Conservation (phyloP, 2,888 invertebrate species). For the Enchytraeus crypticus region DNA sequence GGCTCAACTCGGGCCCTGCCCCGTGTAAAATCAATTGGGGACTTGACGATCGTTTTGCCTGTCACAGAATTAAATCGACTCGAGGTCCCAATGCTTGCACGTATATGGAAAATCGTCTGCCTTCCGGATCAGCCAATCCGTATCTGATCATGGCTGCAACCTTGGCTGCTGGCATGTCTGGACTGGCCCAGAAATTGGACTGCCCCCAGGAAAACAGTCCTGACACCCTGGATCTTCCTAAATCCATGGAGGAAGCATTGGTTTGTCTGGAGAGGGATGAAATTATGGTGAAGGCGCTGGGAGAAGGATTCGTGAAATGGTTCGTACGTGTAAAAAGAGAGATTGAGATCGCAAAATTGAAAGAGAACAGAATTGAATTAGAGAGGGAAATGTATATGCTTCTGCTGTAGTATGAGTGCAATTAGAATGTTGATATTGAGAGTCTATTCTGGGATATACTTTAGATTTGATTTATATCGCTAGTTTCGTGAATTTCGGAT, state of each 20-base stretch:
- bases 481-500: too few relatives aligned
- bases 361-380: too few relatives aligned
- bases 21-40: conserved; percentile 13
- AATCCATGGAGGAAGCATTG: conserved; percentile 14
- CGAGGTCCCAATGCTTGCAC: background rate
- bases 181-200: conserved; percentile 14
- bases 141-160: conserved; percentile 17
- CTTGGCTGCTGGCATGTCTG: conserved; percentile 23
- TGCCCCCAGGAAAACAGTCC: background rate
- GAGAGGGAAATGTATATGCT: too few relatives aligned
- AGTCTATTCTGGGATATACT: too few relatives aligned
- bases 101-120: conserved; percentile 18
- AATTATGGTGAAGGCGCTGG: conserved; percentile 10
- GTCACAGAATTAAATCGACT: conserved; percentile 10
- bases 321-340: conserved; percentile 14
- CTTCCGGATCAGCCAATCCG: conserved; percentile 14
- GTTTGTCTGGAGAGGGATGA: conserved; percentile 11
- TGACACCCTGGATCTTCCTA: conserved; percentile 7
- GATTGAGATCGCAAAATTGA: conserved; percentile 12
- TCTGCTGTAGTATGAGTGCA: too few relatives aligned
- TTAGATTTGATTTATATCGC: too few relatives aligned
- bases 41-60: conserved; percentile 5
- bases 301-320: conserved; percentile 17
- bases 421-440: too few relatives aligned
- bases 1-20: conserved; percentile 3